phyloP scores from a whole-genome alignment of 2,113 vertebrate genomes.

The Megalops atlanticus region DNA sequence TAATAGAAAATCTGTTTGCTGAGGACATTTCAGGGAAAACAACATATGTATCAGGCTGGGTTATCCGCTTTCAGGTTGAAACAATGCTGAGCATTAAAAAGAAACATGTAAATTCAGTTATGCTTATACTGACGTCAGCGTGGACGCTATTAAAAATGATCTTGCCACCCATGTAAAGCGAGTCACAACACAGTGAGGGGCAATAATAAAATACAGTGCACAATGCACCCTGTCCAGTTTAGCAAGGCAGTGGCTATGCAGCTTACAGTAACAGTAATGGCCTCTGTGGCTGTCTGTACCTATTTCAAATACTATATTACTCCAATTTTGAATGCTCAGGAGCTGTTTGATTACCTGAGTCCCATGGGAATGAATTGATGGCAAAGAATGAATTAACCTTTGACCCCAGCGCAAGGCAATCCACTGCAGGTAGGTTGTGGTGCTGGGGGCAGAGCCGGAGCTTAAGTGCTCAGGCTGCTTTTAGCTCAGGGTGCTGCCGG shows the following conservation, averaged over 20 bases:
- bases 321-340: slow-evolving; percentile 13
- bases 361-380: slow-evolving; percentile 51
- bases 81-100: background rate
- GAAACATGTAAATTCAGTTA: background rate
- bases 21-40: background rate
- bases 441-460: slow-evolving; percentile 14
- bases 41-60: background rate
- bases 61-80: background rate
- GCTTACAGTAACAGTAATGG: background rate
- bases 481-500: slow-evolving; percentile 26
- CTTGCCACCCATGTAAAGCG: background rate
- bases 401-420: slow-evolving; percentile 45
- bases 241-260: background rate
- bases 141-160: background rate
- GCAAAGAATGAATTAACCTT: slow-evolving; percentile 60
- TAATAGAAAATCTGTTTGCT: background rate
- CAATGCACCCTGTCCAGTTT: background rate
- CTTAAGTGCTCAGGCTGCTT: slow-evolving; percentile 1
- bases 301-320: slow-evolving; percentile 9
- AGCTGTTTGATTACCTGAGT: slow-evolving; percentile 28
- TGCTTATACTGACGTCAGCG: background rate
- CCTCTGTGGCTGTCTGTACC: background rate
- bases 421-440: slow-evolving; percentile 35
- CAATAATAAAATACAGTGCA: background rate
- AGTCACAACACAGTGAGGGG: background rate